Conservation (phyloP, 2,888 invertebrate genomes). For the Seira sanloemensis region DNA sequence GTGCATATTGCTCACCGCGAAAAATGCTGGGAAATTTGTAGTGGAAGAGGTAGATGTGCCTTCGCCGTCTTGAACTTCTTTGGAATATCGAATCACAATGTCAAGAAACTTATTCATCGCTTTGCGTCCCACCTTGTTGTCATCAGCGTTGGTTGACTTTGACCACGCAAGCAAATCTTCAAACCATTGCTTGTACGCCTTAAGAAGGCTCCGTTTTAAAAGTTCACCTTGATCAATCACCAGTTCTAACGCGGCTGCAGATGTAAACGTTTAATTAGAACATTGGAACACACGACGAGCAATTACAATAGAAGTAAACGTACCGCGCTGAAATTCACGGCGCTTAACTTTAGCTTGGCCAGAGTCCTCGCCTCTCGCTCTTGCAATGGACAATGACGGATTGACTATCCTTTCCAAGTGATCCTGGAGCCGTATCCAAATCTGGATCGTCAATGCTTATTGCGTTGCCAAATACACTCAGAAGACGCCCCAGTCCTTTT, state of each 20-base stretch:
- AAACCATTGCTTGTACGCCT: slow-evolving; percentile 67
- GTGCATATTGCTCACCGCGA: too few species aligned
- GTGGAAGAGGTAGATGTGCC: not conserved
- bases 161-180: slow-evolving; percentile 68
- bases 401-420: slow-evolving; percentile 69
- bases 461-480: slow-evolving; percentile 38
- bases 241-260: slow-evolving; percentile 69
- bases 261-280: not conserved
- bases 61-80: slow-evolving; percentile 9
- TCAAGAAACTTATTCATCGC: slow-evolving; percentile 69
- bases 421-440: slow-evolving; percentile 63
- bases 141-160: slow-evolving; percentile 69
- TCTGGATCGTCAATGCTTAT: slow-evolving; percentile 2
- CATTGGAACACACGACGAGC: not conserved
- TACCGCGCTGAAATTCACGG: slow-evolving; percentile 72
- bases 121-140: slow-evolving; percentile 64
- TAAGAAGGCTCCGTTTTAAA: slow-evolving; percentile 48
- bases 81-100: slow-evolving; percentile 26
- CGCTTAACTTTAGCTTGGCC: slow-evolving; percentile 64
- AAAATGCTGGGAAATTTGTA: too few species aligned
- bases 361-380: slow-evolving; percentile 12
- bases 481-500: slow-evolving; percentile 62
- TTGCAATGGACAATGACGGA: slow-evolving; percentile 68
- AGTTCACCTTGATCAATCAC: slow-evolving; percentile 65
- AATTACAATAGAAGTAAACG: not conserved